Conservation (phyloP, 2,888 invertebrate species). For the Hydrotaea diabolus region DNA sequence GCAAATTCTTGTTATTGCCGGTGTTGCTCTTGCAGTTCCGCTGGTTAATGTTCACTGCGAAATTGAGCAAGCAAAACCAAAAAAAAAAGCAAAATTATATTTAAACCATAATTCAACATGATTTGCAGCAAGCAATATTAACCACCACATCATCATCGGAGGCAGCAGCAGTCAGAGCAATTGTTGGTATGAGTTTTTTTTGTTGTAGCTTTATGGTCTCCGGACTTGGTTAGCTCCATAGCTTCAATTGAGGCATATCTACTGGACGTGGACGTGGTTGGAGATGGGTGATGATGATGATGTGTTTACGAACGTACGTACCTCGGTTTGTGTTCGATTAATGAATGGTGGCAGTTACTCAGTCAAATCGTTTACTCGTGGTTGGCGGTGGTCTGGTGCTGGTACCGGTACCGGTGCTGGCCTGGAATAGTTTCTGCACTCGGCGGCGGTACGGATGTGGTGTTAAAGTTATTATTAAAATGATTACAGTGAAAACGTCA, state of each 20-base stretch:
- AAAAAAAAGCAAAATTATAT: conserved; percentile 63
- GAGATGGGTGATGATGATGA: not conserved
- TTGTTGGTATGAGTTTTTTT: not conserved
- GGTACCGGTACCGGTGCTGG: not conserved
- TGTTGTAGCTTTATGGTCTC: not conserved
- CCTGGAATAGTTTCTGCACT: conserved; percentile 1
- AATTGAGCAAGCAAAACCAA: conserved; percentile 57
- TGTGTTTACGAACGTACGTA: not conserved
- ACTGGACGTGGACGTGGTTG: not conserved
- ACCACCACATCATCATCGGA: conserved; percentile 54
- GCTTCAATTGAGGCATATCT: not conserved
- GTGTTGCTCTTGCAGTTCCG: conserved; percentile 39
- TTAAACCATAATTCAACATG: conserved; percentile 67
- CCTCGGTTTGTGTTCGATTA: not conserved
- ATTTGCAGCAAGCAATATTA: conserved; percentile 63
- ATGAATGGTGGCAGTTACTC: conserved; percentile 26
- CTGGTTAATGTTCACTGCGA: conserved; percentile 46
- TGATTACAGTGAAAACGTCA: conserved; percentile 57
- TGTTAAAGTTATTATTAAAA: conserved; percentile 61
- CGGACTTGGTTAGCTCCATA: not conserved
- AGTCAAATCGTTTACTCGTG: too few relatives aligned
- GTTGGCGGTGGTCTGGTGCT: not conserved
- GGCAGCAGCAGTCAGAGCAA: conserved; percentile 25
- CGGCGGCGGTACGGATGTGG: conserved; percentile 55
- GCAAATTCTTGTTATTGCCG: conserved; percentile 21